Conservation (phyloP, 2,888 invertebrate species). For the Candidula unifasciata region DNA sequence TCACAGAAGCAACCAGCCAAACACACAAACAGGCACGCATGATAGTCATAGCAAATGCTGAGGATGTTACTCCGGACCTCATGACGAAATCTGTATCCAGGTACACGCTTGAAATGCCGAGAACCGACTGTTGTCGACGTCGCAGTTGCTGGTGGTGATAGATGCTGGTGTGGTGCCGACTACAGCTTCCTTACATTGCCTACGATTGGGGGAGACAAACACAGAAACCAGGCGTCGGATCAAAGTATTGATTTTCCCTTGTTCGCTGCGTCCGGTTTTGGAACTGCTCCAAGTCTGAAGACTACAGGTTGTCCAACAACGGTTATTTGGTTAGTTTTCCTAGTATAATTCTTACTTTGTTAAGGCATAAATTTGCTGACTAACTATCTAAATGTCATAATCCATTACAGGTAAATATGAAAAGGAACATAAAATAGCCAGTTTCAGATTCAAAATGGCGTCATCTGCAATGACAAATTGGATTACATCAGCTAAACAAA, state of each 20-base stretch:
- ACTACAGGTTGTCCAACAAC: no score
- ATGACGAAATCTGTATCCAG: conserved; percentile 27
- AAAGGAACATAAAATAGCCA: no score
- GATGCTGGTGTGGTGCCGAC: not conserved
- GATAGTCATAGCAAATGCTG: not conserved
- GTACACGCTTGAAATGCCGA: conserved; percentile 12
- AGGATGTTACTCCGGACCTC: conserved; percentile 15
- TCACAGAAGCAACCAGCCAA: not conserved
- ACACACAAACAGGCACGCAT: not conserved
- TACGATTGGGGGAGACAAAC: conserved; percentile 21
- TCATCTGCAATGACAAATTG: no score
- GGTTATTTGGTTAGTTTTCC: not conserved
- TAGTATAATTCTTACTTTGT: no score
- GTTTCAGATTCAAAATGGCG: no score
- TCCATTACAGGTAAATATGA: no score
- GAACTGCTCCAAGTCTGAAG: not conserved
- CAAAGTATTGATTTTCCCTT: conserved; percentile 31
- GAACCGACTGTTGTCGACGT: conserved; percentile 18
- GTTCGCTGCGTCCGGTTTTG: not conserved
- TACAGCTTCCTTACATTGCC: conserved; percentile 1
- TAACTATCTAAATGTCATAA: no score
- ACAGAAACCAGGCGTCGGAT: conserved; percentile 26
- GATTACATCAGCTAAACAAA: no score
- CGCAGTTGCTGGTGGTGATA: conserved; percentile 8
- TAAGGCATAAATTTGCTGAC: no score